Evolutionary conservation across 1,140 invertebrate species (phyloP), one percentile per base, ranked within the genome.

Genomic region (Drosophila obscura): DNA sequence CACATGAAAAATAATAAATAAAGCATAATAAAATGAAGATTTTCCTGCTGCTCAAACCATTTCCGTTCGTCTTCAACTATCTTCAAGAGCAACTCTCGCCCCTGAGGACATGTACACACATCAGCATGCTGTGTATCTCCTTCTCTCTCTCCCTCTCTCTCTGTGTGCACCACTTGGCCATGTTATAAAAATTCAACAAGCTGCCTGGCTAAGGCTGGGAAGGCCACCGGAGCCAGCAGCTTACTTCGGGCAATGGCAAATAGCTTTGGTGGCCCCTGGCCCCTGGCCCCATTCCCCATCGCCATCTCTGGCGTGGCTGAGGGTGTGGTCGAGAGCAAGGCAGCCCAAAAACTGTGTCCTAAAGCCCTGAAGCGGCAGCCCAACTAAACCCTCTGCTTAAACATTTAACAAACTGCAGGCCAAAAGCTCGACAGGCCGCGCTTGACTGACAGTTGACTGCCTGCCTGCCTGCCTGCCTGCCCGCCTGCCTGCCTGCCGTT

Each of bases 371-470:
- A 80, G 72, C 65, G 55, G 49, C 77, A 46, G 61, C 63, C 65
- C 72, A 43, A 69, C 68, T 66, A 84, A 84, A 85, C 77, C 73
- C 63, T 50, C 77, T 80, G 81, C 82, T 87, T 85, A 87, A 85
- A 87, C 82, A 87, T 85, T 85, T 87, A 85, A 85, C 81, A 78
- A 85, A 81, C 78, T 81, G 81, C 82, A 71, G 82, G 81, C 82
- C 81, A 84, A 84, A 84, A 85, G 80, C 81, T 73, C 73, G 77
- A 61, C 77, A 75, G 77, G 68, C 81, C 73, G 82, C 81, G 82
- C 65, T 85, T 85, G 82, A 81, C 82, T 85, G 81, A 78, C 81
- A 64, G 69, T 85, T 87, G 82, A 82, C 78, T 81, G 77, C 19
- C 19, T 19, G 19, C 22, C 22, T 2, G 22, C 26, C 52, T n/a